These are phyloP conservation scores for Salvelinus fontinalis DNA, from an alignment of 2,113 vertebrate species.

Conservation along the genomic window DNA sequence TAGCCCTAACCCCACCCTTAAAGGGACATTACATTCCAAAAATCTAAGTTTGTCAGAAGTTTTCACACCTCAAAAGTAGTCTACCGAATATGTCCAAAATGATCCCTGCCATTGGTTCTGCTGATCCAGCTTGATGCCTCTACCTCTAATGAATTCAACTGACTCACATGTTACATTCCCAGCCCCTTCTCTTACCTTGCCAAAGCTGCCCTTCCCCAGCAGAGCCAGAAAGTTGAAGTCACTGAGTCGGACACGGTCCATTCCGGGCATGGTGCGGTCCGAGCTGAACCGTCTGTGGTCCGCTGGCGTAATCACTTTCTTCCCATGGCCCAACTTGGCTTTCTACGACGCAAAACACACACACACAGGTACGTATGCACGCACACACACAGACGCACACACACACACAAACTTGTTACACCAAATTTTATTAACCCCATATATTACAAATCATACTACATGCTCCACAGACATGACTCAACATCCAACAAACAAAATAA, in stretches of 20 bases:
- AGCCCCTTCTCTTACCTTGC: slow-evolving; percentile 80
- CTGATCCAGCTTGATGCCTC: no score
- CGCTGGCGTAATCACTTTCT: slow-evolving; percentile 88
- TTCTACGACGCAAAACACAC: slow-evolving; percentile 76
- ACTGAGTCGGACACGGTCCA: slow-evolving; percentile 87
- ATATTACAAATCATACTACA: not conserved
- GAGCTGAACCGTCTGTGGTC: slow-evolving; percentile 82
- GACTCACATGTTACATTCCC: not conserved
- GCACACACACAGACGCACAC: not conserved
- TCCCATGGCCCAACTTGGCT: slow-evolving; percentile 93
- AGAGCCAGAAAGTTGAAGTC: slow-evolving; percentile 98
- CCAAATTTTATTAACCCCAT: not conserved
- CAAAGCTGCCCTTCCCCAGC: slow-evolving; percentile 96
- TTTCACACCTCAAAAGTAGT: no score
- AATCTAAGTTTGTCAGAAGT: no score
- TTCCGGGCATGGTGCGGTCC: slow-evolving; percentile 76
- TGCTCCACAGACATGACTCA: not conserved
- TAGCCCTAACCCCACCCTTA: no score
- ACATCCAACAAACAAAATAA: no score
- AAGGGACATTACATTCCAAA: no score
- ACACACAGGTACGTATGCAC: slow-evolving; percentile 1
- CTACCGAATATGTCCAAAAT: no score
- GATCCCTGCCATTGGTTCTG: no score
- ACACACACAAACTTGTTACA: not conserved
- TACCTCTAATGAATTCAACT: not conserved